phyloP scores from a whole-genome alignment of 2,797 vertebrate species.

The Clarias fuscus region DNA sequence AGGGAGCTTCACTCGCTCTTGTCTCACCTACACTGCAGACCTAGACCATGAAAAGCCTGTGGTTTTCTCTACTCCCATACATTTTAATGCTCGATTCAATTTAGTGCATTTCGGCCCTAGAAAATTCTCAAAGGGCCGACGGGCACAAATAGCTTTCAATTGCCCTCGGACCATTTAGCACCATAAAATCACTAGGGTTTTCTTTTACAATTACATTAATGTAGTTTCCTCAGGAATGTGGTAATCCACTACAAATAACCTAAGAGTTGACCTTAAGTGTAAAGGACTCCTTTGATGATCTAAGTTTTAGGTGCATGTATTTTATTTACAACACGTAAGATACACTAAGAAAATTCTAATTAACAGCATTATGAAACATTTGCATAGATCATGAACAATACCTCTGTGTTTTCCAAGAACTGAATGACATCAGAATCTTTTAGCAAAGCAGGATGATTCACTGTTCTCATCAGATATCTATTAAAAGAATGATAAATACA shows the following conservation, averaged over 20 bases:
- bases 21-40: conserved; percentile 11
- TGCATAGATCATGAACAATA: conserved; percentile 61
- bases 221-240: conserved; percentile 43
- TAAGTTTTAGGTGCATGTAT: neutral
- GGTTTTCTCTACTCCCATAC: conserved; percentile 76
- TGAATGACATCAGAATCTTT: conserved; percentile 94
- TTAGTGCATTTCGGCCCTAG: conserved; percentile 76
- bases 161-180: conserved; percentile 59
- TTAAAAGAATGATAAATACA: neutral
- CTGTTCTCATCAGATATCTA: conserved; percentile 94
- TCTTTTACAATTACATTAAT: conserved; percentile 56
- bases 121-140: conserved; percentile 79
- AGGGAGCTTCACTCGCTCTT: conserved; percentile 60
- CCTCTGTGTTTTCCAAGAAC: conserved; percentile 95
- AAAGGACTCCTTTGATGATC: conserved; percentile 9
- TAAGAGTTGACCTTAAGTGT: conserved; percentile 23
- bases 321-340: neutral
- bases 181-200: conserved; percentile 56
- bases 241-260: conserved; percentile 26
- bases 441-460: conserved; percentile 90
- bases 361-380: neutral
- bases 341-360: neutral
- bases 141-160: conserved; percentile 85
- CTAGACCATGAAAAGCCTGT: conserved; percentile 63
- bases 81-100: conserved; percentile 85